Evolutionary conservation across 2,113 vertebrate species (phyloP), one percentile per base, ranked within the genome.

Genomic region (Coregonus clupeaformis): DNA sequence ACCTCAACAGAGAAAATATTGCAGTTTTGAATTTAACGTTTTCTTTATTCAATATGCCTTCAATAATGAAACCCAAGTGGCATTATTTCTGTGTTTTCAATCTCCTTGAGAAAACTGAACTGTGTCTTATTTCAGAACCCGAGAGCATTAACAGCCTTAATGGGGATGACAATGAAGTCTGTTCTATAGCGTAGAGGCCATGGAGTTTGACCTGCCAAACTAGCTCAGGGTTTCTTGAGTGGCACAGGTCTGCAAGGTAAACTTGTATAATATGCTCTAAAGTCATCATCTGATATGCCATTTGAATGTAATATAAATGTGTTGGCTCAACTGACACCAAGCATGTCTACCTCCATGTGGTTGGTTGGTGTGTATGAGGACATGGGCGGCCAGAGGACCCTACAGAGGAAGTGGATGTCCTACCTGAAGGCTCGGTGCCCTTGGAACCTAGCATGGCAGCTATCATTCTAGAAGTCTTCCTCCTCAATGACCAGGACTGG

Each of bases 401-500:
- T 91, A 36, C 91, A 91, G 72, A 87, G 76, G 71, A 85, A 82
- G 71, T 86, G 85, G 90, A 88, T 85, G 0, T 83, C 75, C 0
- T 90, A 92, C 73, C 68, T 92, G 47, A 90, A 91, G 69, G 77
- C 86, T 72, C 86, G 1, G 0, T 81, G 32, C 14, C 47, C 4
- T 77, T 80, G 1, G 82, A 87, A 32, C 73, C 71, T 12, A 82
- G 79, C 73, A 85, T 92, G 78, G 84, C 82, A 12, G 89, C 87
- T 59, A 12, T 90, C 42, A 69, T 90, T 25, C 87, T 86, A 24
- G 88, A 92, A 29, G 68, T 90, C 47, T 92, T 91, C 68, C 77
- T 89, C 12, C 77, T 92, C 69, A 74, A 16, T 3, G 77, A 72
- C 64, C 49, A 79, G 49, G 29, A 63, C 0, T 86, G 87, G 86